Percentiles rank a stretch among this genome's conserved stretches.
These are phyloP conservation scores for Nymphalis urticae DNA, from an alignment of 2,888 invertebrate species.

Conservation along the genomic window DNA sequence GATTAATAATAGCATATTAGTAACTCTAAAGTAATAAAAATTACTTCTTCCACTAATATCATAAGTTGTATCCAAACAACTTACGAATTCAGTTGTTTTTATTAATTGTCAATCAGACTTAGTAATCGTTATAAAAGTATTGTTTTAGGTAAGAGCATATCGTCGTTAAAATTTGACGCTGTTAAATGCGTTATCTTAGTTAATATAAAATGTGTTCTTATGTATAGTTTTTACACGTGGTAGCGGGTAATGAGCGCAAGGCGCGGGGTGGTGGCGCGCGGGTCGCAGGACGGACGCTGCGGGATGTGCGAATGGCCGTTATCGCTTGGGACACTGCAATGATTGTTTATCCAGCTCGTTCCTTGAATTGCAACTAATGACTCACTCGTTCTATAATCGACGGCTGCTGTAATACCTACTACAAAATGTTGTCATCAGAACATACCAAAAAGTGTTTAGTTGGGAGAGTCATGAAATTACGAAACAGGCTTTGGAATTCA, in stretches of 20 bases:
- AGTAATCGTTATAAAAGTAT: too few species aligned
- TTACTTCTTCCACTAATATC: not conserved
- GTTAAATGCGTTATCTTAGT: slow-evolving; percentile 39
- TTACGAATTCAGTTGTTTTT: not conserved
- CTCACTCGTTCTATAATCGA: slow-evolving; percentile 70
- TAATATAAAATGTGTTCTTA: slow-evolving; percentile 25
- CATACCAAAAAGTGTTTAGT: slow-evolving; percentile 17
- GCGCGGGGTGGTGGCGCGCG: slow-evolving; percentile 21
- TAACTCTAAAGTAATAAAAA: not conserved
- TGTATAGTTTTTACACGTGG: slow-evolving; percentile 32
- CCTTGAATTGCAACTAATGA: slow-evolving; percentile 80
- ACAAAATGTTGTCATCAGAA: slow-evolving; percentile 39
- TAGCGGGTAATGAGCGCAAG: slow-evolving; percentile 14
- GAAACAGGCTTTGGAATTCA: not conserved
- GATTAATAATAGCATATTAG: slow-evolving; percentile 28
- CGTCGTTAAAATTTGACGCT: not conserved
- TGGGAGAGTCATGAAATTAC: not conserved
- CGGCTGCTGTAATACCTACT: slow-evolving; percentile 47
- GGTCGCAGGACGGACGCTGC: slow-evolving; percentile 44
- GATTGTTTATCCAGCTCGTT: slow-evolving; percentile 80
- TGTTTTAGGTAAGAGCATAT: not conserved
- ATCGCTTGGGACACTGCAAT: slow-evolving; percentile 78
- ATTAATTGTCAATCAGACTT: too few species aligned
- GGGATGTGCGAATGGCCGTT: slow-evolving; percentile 80
- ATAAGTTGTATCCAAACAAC: not conserved